Evolutionary conservation across 2,888 invertebrate species (phyloP), one percentile per base, ranked within the genome.

Genomic region (Leptinotarsa haldemani): DNA sequence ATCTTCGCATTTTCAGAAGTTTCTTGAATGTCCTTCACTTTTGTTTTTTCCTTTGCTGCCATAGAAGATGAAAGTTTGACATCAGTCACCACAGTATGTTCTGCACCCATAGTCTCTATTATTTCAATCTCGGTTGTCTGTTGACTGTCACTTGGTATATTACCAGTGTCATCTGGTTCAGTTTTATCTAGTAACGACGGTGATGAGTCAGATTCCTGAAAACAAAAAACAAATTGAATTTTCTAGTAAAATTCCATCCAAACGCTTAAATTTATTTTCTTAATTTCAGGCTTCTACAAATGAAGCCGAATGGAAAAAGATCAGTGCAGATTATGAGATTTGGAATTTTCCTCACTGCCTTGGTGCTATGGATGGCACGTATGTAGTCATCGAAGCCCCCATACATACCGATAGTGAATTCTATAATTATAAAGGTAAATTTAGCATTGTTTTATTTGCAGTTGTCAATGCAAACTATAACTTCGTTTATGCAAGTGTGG

Each of bases 1-100:
- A 69, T 69, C 47, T 58, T 69, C 22, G 46, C 65, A n/a, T 64
- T 64, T 64, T 64, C 40, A 25, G 65, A 13, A 64, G 65, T 40
- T 30, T 25, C n/a, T 40, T 25, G 22, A 64, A 64, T 64, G 65
- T 64, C 46, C 40, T 64, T 25, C 18, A 69, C 69, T 53, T 69
- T 69, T 48, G 48, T 61, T 48, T 48, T 48, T 15, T 48, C 48
- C 48, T 48, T 48, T 48, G 65, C 70, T 64, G 70, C 40, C 70
- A 53, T 65, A 70, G 70, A 65, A 70, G 64, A 70, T 53, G 66
- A 25, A 20, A 50, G 66, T 69, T 69, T 69, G 68, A 69, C 18
- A 69, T 53, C 58, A 69, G 53, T 69, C 70, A 70, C 65, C 70
- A 70, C 70, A 65, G 20, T 70, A 65, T 65, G 65, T 70, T 70